Conservation (phyloP, 2,113 vertebrate genomes). For the Ramphastos sulfuratus region DNA sequence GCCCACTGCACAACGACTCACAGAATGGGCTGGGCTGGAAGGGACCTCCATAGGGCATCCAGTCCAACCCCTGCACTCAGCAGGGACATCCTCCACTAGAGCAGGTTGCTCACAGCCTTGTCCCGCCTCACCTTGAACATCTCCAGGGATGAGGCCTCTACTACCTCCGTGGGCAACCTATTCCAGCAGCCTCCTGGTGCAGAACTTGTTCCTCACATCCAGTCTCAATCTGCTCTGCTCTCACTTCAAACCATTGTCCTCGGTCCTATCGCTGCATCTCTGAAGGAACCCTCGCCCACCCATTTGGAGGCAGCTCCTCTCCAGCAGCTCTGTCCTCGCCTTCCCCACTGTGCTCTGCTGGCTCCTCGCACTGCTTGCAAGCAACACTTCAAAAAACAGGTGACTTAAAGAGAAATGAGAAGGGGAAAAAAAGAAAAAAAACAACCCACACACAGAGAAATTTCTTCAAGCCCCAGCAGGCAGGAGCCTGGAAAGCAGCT, state of each 20-base stretch:
- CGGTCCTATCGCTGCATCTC: background rate
- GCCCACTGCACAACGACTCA: background rate
- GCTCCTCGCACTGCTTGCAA: background rate
- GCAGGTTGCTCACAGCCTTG: no score
- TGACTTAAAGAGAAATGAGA: conserved; percentile 35
- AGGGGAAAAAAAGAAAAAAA: background rate
- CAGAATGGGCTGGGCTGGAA: no score
- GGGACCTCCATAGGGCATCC: no score
- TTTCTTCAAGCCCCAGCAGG: conserved; percentile 57
- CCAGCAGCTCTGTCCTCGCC: background rate
- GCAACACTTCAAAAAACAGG: conserved; percentile 37
- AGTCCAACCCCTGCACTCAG: no score
- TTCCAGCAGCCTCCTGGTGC: no score
- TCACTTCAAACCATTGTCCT: no score
- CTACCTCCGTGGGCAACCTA: no score
- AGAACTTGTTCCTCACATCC: no score
- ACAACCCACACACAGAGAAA: background rate
- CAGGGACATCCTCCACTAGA: no score
- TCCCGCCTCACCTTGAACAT: no score
- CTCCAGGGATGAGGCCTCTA: no score
- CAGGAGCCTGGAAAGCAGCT: conserved; percentile 63
- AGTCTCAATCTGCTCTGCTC: no score
- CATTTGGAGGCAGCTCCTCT: background rate
- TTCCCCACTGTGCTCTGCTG: rapidly evolving
- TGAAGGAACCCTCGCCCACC: conserved; percentile 2